Evolutionary conservation across 2,888 invertebrate species (phyloP), one percentile per base, ranked within the genome.

Genomic region (Parochlus steinenii): DNA sequence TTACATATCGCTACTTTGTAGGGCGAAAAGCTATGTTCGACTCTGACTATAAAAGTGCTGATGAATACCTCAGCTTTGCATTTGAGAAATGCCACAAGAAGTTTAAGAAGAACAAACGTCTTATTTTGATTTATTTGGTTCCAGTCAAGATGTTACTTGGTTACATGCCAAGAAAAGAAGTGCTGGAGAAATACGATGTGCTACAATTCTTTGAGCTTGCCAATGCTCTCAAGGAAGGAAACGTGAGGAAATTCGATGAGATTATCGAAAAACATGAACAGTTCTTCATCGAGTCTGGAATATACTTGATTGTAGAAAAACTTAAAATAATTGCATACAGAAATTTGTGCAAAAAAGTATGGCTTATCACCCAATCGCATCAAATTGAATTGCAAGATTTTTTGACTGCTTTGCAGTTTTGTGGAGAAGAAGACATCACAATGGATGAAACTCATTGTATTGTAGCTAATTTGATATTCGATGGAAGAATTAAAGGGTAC

Each of bases 1-100:
- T 98, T 36, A 97, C 97, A 0, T 98, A 93, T 58, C 83, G 83
- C 51, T 95, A 95, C 58, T 97, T 90, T 61, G 87, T 93, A 12
- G 97, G 97, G 0, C 69, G 95, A 19, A 95, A 97, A 55, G 87
- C 92, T 3, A 95, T 98, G 89, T 98, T 97, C 55, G 97, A 98
- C 58, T 90, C 90, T 37, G 89, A 97, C 53, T 92, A 92, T 52
- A 78, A 79, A 55, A 70, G 74, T 57, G 97, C 97, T 15, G 92
- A 97, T 54, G 81, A 87, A 51, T 85, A 80, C 50, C 60, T 98
- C 15, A 77, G 85, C 0, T 98, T 78, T 57, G 93, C 97, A 1
- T 97, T 97, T 55, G 73, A 80, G 52, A 77, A 83, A 49, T 95
- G 97, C 48, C 87, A 89, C 45, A 67, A 65, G 40, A 67, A 69